Base-by-base conservation (phyloP, 2,797 vertebrate genomes). In the Podarcis lilfordi region DNA sequence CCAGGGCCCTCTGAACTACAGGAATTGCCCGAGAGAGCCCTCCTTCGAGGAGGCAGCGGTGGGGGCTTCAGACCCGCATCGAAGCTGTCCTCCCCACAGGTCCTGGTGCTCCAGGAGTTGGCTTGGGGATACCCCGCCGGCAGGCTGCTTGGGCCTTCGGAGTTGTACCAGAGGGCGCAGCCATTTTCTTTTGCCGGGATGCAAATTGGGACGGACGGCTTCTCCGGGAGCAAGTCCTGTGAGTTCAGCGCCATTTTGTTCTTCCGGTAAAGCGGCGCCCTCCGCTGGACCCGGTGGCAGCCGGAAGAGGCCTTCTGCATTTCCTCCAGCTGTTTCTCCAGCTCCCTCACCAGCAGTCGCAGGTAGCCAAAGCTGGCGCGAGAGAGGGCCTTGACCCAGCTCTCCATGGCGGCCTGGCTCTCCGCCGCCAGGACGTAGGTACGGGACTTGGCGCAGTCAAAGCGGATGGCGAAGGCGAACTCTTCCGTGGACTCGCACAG, bases 301-400 rank as follows among this genome's bases (percentile, higher is more conserved):
- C 94, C 93, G 0, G 89, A 72, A 1, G 69, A 69, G 1, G 85
- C 93, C 1, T 84, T 93, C 88, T 96, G 97, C 96, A 98, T 96
- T 94, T 99, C 98, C 69, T 98, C 98, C 94, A 99, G 96, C 95
- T 99, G 99, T 95, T 97, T 97, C 97, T 99, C 98, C 95, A 99
- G 97, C 96, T 99, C 99, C 2, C 96, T 97, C 95, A 99, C 98
- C 94, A 99, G 98, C 94, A 99, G 96, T 50, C 98, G 96, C 98
- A 99, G 96, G 97, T 99, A 99, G 97, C 98, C 97, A 3, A 99
- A 99, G 96, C 98, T 99, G 95, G 99, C 99, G 27, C 98, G 96
- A 0, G 99, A 99, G 87, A 99, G 94, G 0, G 99, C 98, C 95
- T 99, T 99, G 94, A 99, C 98, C 99, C 99, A 99, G 0, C 98